Percentiles rank a stretch among this genome's conserved stretches.
Evolutionary conservation across 2,797 vertebrate genomes (phyloP).

Genomic region (Morelia viridis): DNA sequence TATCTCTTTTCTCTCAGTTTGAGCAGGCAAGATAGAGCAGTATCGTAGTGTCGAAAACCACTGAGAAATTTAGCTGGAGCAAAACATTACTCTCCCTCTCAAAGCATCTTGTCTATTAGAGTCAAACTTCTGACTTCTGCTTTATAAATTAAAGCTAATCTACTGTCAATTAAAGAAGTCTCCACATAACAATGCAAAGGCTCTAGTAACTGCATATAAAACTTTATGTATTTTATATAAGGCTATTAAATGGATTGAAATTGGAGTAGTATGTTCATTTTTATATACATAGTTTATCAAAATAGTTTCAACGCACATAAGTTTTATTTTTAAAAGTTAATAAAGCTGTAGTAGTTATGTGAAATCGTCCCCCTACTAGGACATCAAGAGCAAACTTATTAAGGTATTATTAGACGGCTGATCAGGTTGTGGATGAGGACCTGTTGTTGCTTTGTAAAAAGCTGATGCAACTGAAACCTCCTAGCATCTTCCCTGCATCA

Average conservation of each 20-base stretch:
- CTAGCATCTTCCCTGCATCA: background rate
- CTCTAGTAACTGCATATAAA: background rate
- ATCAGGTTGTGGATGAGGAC: background rate
- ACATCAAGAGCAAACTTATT: background rate
- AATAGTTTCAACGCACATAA: too few species aligned
- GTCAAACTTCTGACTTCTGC: background rate
- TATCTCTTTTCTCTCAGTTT: too few species aligned
- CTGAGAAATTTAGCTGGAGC: too few species aligned
- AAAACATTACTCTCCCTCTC: too few species aligned
- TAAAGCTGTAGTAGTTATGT: background rate
- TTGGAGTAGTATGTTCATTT: background rate
- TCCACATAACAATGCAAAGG: too few species aligned
- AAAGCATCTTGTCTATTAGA: too few species aligned
- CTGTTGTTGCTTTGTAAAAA: background rate
- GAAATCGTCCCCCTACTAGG: background rate
- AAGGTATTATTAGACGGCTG: background rate
- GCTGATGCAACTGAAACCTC: background rate
- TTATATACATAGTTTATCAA: background rate
- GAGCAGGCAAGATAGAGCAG: too few species aligned
- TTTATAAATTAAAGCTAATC: background rate
- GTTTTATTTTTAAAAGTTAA: too few species aligned
- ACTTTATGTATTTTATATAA: background rate
- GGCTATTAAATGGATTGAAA: background rate
- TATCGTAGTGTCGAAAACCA: too few species aligned
- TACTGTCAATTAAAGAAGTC: background rate